A percentile compares a stretch with the other conserved stretches of the same genome.
Conservation (phyloP, 2,888 invertebrate genomes). For the Nomada hirtipes region DNA sequence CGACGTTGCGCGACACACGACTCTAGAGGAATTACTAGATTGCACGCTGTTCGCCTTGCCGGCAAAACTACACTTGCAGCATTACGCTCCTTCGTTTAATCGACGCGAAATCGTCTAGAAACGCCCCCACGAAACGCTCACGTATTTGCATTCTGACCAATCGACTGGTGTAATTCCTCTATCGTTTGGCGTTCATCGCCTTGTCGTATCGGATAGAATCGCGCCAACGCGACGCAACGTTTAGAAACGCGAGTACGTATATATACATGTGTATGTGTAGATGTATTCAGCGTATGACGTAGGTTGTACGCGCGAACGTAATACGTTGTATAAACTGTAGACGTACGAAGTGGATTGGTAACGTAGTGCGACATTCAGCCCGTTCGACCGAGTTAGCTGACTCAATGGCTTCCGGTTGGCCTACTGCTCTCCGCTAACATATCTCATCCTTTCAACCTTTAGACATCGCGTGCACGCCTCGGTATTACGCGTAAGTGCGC, state of each 20-base stretch:
- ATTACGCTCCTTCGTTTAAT: background rate
- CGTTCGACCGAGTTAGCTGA: constrained; percentile 46
- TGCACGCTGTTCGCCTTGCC: background rate
- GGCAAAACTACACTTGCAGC: background rate
- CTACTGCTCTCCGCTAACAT: constrained; percentile 18
- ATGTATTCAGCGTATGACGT: background rate
- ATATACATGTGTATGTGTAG: too few species aligned
- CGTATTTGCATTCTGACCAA: constrained; percentile 16
- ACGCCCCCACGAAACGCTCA: background rate
- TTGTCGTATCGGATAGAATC: too few species aligned
- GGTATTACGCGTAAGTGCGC: constrained; percentile 12
- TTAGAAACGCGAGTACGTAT: too few species aligned
- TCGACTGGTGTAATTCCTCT: background rate
- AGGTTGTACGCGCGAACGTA: constrained; percentile 21
- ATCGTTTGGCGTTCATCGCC: background rate
- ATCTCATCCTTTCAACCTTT: constrained; percentile 20
- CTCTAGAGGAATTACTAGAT: too few species aligned
- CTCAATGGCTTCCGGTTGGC: constrained; percentile 52
- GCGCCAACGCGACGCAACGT: too few species aligned
- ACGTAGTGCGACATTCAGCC: constrained; percentile 58
- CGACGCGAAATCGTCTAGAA: too few species aligned
- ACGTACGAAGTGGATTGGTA: constrained; percentile 38
- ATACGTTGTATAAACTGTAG: constrained; percentile 23
- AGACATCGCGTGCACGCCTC: constrained; percentile 34
- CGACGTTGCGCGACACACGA: background rate